Percentiles rank a stretch among this genome's conserved stretches.
These are phyloP conservation scores for Drosophila fulvimacula DNA, from an alignment of 2,888 invertebrate genomes.

Conservation along the genomic window DNA sequence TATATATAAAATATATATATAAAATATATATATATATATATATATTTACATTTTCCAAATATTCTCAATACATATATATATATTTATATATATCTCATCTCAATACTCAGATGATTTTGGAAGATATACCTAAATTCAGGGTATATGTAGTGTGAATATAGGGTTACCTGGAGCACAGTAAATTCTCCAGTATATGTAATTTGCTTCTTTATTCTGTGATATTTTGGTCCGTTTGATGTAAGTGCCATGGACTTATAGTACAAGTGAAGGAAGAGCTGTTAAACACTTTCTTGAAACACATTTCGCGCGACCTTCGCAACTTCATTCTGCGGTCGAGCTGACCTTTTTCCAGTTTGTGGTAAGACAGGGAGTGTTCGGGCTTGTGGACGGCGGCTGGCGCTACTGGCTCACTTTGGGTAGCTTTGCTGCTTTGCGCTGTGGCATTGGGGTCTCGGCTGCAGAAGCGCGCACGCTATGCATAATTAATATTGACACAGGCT, in stretches of 20 bases:
- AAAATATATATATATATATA: no score
- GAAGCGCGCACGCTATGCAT: constrained; percentile 47
- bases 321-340: constrained; percentile 37
- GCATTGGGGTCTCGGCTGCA: constrained; percentile 4
- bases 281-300: constrained; percentile 30
- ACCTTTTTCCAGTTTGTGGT: constrained; percentile 13
- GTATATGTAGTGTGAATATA: neutral
- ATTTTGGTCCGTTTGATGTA: constrained; percentile 13
- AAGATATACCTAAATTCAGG: no score
- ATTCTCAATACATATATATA: no score
- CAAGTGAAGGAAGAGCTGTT: constrained; percentile 26
- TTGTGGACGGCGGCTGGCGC: neutral
- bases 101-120: no score
- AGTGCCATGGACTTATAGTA: constrained; percentile 8
- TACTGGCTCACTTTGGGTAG: neutral
- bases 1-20: no score
- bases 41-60: no score
- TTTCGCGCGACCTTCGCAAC: constrained; percentile 30
- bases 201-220: neutral
- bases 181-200: neutral
- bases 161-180: neutral
- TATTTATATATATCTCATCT: no score
- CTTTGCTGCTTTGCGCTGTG: constrained; percentile 2
- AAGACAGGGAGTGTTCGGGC: no score
- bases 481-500: constrained; percentile 75